These are phyloP conservation scores for Phyllotreta striolata DNA, from an alignment of 2,888 invertebrate species.

Conservation along the genomic window DNA sequence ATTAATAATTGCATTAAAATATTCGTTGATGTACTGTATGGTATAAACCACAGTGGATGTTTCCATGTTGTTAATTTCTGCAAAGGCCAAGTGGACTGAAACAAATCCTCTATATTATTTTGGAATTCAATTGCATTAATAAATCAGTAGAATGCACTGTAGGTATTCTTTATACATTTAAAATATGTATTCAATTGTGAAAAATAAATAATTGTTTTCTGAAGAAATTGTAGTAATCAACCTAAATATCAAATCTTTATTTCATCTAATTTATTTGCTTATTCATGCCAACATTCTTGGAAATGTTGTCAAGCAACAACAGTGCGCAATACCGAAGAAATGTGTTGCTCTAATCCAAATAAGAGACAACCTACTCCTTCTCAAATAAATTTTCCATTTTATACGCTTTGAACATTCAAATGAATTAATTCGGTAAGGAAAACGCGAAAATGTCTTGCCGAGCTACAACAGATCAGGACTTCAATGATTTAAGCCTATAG, in stretches of 20 bases:
- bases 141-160: no score
- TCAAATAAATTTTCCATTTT: slow-evolving; percentile 13
- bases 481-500: neutral
- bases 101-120: no score
- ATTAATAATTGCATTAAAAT: no score
- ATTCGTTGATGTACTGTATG: no score
- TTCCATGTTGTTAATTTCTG: no score
- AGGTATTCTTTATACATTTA: no score
- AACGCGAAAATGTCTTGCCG: slow-evolving; percentile 4
- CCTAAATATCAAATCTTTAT: neutral
- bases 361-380: slow-evolving; percentile 16
- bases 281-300: slow-evolving; percentile 4
- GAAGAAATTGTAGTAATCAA: neutral
- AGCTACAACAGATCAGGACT: slow-evolving; percentile 2
- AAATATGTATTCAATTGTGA: neutral
- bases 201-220: neutral
- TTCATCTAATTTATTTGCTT: neutral
- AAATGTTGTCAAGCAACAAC: slow-evolving; percentile 15
- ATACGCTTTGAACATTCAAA: slow-evolving; percentile 15
- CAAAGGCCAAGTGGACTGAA: no score
- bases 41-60: no score
- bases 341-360: slow-evolving; percentile 14
- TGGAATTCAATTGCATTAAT: no score
- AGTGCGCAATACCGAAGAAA: slow-evolving; percentile 4
- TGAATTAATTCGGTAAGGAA: slow-evolving; percentile 18